Percentiles rank a stretch among this genome's conserved stretches.
Evolutionary conservation across 2,113 vertebrate species (phyloP).

Genomic region (Puntigrus tetrazona): DNA sequence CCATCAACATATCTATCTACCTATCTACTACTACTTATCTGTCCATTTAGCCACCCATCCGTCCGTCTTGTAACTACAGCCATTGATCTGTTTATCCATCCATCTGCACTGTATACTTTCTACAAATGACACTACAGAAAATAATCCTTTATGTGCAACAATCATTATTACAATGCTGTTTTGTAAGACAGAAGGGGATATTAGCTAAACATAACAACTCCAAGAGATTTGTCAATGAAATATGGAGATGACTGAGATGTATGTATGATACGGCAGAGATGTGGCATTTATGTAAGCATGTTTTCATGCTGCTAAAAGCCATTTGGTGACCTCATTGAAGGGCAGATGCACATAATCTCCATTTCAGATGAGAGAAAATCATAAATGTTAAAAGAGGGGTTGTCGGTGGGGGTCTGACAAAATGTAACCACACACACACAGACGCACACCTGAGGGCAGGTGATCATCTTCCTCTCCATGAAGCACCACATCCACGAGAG

Average conservation of each 20-base stretch:
- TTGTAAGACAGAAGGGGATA: background rate
- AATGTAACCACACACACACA: conserved; percentile 40
- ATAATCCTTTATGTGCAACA: background rate
- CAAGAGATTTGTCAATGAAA: conserved; percentile 29
- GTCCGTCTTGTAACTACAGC: no score
- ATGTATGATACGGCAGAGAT: conserved; percentile 5
- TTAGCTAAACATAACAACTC: background rate
- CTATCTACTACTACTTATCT: no score
- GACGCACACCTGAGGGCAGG: conserved; percentile 52
- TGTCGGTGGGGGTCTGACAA: conserved; percentile 28
- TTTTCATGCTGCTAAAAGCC: conserved; percentile 29
- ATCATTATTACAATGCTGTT: background rate
- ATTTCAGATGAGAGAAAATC: conserved; percentile 20
- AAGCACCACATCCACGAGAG: conserved; percentile 41
- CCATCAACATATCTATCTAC: background rate
- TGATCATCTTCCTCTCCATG: conserved; percentile 49
- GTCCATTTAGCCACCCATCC: no score
- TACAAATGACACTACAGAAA: background rate
- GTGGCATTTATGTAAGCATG: conserved; percentile 8
- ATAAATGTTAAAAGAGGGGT: conserved; percentile 19
- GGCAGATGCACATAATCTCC: conserved; percentile 9
- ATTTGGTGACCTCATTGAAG: conserved; percentile 33
- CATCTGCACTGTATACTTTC: background rate
- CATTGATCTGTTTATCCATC: background rate
- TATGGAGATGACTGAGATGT: background rate